Percentiles rank a stretch among this genome's conserved stretches.
Evolutionary conservation across 2,113 vertebrate species (phyloP).

Genomic region (Otis tarda): DNA sequence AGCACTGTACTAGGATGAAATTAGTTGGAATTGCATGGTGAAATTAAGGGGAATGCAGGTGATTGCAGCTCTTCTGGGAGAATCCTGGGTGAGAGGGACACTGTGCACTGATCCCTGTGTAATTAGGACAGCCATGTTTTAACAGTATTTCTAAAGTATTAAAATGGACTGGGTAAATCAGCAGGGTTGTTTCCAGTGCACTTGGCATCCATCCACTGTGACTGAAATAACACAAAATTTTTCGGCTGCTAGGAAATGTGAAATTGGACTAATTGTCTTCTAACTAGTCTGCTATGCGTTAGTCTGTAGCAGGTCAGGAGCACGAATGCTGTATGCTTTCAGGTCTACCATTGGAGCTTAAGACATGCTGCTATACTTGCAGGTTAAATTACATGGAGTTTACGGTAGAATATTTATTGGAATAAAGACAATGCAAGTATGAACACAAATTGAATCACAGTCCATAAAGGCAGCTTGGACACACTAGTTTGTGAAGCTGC

Average conservation of each 20-base stretch:
- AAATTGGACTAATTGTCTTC: slow-evolving; percentile 90
- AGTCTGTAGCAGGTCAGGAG: slow-evolving; percentile 63
- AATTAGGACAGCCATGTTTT: slow-evolving; percentile 89
- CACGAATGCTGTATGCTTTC: background rate
- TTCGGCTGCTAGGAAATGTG: slow-evolving; percentile 87
- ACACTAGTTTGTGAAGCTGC: background rate
- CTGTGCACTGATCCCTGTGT: slow-evolving; percentile 84
- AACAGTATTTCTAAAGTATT: slow-evolving; percentile 88
- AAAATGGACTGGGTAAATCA: slow-evolving; percentile 82
- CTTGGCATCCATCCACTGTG: slow-evolving; percentile 86
- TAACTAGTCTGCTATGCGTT: slow-evolving; percentile 78
- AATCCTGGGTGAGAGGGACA: slow-evolving; percentile 82
- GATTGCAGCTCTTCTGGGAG: slow-evolving; percentile 86
- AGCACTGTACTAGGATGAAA: slow-evolving; percentile 92
- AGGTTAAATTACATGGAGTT: background rate
- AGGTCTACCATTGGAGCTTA: background rate
- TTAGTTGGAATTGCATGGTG: slow-evolving; percentile 91
- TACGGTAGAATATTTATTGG: background rate
- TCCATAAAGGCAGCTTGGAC: background rate
- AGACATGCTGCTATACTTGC: background rate
- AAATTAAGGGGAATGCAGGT: slow-evolving; percentile 87
- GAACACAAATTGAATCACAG: background rate
- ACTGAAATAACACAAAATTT: slow-evolving; percentile 89
- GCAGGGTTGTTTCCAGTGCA: slow-evolving; percentile 82
- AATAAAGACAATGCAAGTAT: background rate